Base-by-base conservation (phyloP, 1,140 invertebrate species). In the Drosophila grimshawi region DNA sequence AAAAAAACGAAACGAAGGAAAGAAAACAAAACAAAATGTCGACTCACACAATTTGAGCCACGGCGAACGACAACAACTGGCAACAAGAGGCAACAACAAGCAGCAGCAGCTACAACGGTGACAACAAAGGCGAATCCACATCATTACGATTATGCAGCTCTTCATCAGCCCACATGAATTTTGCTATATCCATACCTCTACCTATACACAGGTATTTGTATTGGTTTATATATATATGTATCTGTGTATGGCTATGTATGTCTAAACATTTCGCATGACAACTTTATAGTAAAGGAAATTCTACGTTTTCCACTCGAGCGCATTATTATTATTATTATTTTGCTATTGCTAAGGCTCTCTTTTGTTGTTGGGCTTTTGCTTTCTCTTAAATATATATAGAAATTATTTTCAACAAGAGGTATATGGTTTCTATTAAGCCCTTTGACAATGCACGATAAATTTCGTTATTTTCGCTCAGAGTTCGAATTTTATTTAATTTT, bases 301-400 rank as follows among this genome's bases (percentile, higher is more conserved):
- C 51, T 73, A 83, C 76, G 81, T 85, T 83, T 83, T 85, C 81
- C 81, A 83, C 72, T 85, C 80, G 81, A 83, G 81, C 81, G 73
- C 81, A 85, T 80, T 80, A 83, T 83, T 80, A 83, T 52, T 67
- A 29, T 59, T 43, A 53, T 62, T 49, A 27, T 43, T 49, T n/a
- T 53, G 8, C 5, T 63, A 43, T 11, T 11, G 41, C 57, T 33
- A 10, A 32, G 43, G 49, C 10, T 46, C 10, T n/a, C 57, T 48
- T 33, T 52, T 46, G 30, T 57, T 48, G 53, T 57, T 55, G 4
- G 10, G 32, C 27, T 39, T 32, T 27, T 11, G 59, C 30, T 63
- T 70, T 6, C 49, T 55, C 39, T 53, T 53, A 35, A 35, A 52
- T 52, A 52, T 52, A 7, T 39, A 39, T 10, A 39, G 2, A 39